Conservation (phyloP, 2,888 invertebrate genomes). For the Ceraclea dissimilis region DNA sequence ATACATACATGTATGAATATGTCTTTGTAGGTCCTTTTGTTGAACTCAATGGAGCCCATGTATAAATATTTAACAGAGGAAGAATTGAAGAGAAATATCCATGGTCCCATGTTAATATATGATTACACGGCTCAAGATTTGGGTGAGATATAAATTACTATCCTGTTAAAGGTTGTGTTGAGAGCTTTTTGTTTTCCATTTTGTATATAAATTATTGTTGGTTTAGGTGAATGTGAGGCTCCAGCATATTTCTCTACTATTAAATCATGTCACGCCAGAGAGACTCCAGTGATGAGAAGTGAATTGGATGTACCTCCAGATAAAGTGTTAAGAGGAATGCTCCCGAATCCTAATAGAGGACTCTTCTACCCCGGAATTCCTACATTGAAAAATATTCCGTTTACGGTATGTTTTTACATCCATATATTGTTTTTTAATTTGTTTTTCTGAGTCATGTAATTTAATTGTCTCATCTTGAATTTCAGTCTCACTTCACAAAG, state of each 20-base stretch:
- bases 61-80: conserved; percentile 57
- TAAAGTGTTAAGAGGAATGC: conserved; percentile 60
- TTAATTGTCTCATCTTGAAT: conserved; percentile 11
- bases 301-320: conserved; percentile 52
- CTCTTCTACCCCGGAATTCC: conserved; percentile 88
- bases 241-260: conserved; percentile 58
- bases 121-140: conserved; percentile 53
- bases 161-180: too few relatives aligned
- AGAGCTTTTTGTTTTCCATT: too few relatives aligned
- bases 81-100: conserved; percentile 68
- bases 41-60: conserved; percentile 68
- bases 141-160: conserved; percentile 35
- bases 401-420: conserved; percentile 48
- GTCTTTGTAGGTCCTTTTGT: conserved; percentile 49
- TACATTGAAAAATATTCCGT: conserved; percentile 76
- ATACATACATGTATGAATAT: too few relatives aligned
- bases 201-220: too few relatives aligned
- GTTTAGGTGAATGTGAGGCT: conserved; percentile 34
- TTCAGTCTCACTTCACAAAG: conserved; percentile 56
- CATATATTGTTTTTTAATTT: too few relatives aligned
- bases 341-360: conserved; percentile 58
- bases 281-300: conserved; percentile 43
- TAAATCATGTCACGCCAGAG: conserved; percentile 48
- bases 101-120: conserved; percentile 83
- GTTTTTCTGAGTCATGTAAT: too few relatives aligned